Base-by-base conservation (phyloP, 1,140 invertebrate species). In the Drosophila asahinai region DNA sequence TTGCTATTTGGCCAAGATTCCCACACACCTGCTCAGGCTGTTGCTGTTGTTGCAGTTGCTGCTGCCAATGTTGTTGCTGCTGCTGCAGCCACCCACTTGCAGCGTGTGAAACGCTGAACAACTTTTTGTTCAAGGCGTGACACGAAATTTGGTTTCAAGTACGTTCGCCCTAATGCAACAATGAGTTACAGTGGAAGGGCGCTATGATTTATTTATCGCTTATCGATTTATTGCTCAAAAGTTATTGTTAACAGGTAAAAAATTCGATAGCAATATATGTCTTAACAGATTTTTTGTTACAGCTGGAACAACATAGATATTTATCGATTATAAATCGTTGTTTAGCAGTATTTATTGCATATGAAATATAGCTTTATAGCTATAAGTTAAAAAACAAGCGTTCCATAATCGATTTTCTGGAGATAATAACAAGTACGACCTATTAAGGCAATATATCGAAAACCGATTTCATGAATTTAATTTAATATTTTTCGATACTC, bases 1-100 rank as follows among this genome's bases (percentile, higher is more conserved):
- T 86, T 86, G 83, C 83, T 86, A 89, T 86, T 89, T 89, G 84
- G 63, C 68, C 65, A 80, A 86, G 83, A 86, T 86, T 86, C 83
- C 80, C 83, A 86, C 83, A 89, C 83, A 86, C 84, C 83, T 86
- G 83, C 66, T 70, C 25, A 17, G n/a, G 33, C 38, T 70, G 36
- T 60, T 42, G 49, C 38, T 55, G 54, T 15, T 36, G 66, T 38
- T 64, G 55, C 47, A 27, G 54, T 11, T 54, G 49, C 19, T 9
- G 33, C 12, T 42, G 27, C 43, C 14, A 47, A 12, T 60, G 60
- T n/a, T 70, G 70, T 36, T 57, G 45, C 17, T 60, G 36, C 40
- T 40, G 51, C 2, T 43, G 45, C 70, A 49, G 57, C 83, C 80
- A 86, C 79, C 83, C 80, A 83, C 83, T 71, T 49, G 61, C 79